Base-by-base conservation (phyloP, 2,888 invertebrate genomes). In the Callyntrura guangdongensis region DNA sequence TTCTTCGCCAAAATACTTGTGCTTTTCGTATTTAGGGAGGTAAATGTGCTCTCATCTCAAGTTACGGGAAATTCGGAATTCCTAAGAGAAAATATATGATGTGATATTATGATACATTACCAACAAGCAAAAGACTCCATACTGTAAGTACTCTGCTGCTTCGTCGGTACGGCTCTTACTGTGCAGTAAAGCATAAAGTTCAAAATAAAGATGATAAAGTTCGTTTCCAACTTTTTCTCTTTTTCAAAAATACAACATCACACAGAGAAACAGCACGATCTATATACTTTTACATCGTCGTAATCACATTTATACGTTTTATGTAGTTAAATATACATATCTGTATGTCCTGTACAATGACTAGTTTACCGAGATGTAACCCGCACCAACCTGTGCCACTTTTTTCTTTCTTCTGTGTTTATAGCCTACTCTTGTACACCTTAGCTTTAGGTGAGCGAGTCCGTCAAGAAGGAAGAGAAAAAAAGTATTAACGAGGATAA, bases 1-100 rank as follows among this genome's bases (percentile, higher is more conserved):
- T 36, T 36, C 6, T 6, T 36, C 36, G 2, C 36, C 36, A 36
- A n/a, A 12, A n/a, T 56, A 53, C 53, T 53, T 53, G 53, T 56
- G 36, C 14, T 56, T n/a, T 56, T 56, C 56, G 56, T n/a, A 56
- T n/a, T n/a, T 17, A 56, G 5, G 4, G 56, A 56, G 36, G n/a
- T 56, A 56, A 56, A 56, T 56, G 56, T n/a, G 14, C n/a, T n/a
- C 14, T 56, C 14, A 56, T 56, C 56, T n/a, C 56, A 53, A 53
- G 14, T 53, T n/a, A 56, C 56, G n/a, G 0, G 5, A 56, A 56
- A 56, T 56, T 14, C 56, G n/a, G 14, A 56, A 56, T 56, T 12
- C 56, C n/a, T n/a, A n/a, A n/a, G n/a, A 56, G 56, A 56, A 56
- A 56, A 56, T 56, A 53, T 53, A 56, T 56, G 56, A 56, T 56